A percentile compares a stretch with the other conserved stretches of the same genome.
Evolutionary conservation across 2,113 vertebrate species (phyloP).

Genomic region (Numenius arquata): DNA sequence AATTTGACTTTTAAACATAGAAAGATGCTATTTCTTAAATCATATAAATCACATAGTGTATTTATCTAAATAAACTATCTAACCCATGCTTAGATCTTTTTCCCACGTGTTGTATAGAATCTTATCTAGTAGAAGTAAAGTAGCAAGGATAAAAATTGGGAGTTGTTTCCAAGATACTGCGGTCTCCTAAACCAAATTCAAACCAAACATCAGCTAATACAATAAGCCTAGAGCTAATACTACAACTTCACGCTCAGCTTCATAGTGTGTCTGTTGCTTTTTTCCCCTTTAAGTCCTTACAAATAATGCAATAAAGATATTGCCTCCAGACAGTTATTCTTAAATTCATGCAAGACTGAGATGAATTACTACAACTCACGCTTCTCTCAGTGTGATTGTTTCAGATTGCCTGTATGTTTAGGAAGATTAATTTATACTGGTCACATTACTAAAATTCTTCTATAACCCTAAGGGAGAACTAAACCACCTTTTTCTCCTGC

Average conservation of each 20-base stretch:
- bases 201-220: neutral
- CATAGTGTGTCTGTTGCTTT: neutral
- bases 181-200: neutral
- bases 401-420: neutral
- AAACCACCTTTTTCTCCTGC: neutral
- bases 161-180: neutral
- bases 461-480: neutral
- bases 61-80: neutral
- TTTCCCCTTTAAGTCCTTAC: neutral
- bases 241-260: neutral
- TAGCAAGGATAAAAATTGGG: neutral
- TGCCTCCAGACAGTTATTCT: neutral
- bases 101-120: accelerated
- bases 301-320: conserved; percentile 3
- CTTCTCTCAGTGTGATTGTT: neutral
- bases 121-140: neutral
- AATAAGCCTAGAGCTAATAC: neutral
- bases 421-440: conserved; percentile 1
- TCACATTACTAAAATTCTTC: neutral
- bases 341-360: neutral
- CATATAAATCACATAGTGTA: neutral
- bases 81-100: neutral
- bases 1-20: neutral
- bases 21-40: neutral
- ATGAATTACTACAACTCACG: neutral